Evolutionary conservation across 2,888 invertebrate genomes (phyloP), one percentile per base, ranked within the genome.

Genomic region (Lithosia quadra): DNA sequence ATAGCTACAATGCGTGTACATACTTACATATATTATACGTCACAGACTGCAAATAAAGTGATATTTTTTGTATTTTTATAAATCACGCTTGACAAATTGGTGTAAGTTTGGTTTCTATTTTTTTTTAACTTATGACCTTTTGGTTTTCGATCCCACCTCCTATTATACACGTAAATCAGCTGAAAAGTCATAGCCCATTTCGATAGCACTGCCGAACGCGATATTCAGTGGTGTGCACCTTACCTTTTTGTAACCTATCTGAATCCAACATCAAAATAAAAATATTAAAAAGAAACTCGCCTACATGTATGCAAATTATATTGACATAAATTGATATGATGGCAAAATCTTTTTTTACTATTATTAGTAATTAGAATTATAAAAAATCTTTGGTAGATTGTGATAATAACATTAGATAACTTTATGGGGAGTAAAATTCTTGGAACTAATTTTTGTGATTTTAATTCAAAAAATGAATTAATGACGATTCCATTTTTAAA

Each of bases 1-100:
- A 74, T 93, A 89, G 85, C 64, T 66, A 68, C 60, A 63, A 66
- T 55, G 69, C 75, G 73, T 71, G 62, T 73, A 73, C 55, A 76
- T 72, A 67, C n/a, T 33, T 34, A 57, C 58, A 39, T 36, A 21
- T 63, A 53, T 34, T 60, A 60, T 43, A 56, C 63, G 36, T 49
- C n/a, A 67, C 70, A 67, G 68, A 79, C 65, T 68, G 77, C 53
- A 65, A 9, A 71, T 49, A 79, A 67, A 74, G 82, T 76, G 73
- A 79, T 82, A 82, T 80, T 76, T 82, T 81, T 82, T 82, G 69
- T 79, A 82, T 80, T 80, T 82, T 82, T 81, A 81, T 81, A 81
- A 78, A 80, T 75, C 73, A 67, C 69, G 63, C 68, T 78, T 71
- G 10, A 63, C 72, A 59, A 39, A 18, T 58, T 36, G 43, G 64